Evolutionary conservation across 2,113 vertebrate species (phyloP), one percentile per base, ranked within the genome.

Genomic region (Eurypyga helias): DNA sequence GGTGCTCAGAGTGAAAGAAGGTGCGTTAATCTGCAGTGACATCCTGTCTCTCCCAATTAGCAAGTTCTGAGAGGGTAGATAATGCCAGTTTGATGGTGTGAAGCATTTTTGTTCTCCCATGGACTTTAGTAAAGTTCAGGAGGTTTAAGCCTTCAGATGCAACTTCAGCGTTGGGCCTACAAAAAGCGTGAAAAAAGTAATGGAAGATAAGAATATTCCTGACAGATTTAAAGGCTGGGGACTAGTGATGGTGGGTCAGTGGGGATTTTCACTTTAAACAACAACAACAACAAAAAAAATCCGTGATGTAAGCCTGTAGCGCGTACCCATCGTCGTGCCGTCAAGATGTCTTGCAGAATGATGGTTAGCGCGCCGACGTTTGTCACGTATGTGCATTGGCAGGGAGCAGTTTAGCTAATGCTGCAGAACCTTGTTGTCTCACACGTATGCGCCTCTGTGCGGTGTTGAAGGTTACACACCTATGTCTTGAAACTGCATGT

Each of bases 11-110:
- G 77, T 87, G 91, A 97, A 95, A 92, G 73, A 76, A 87, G 64
- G 73, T 93, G 73, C 70, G 9, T 97, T 97, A 96, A 97, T 97
- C 81, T 77, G 77, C 94, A 85, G 73, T 94, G 97, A 93, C 80
- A 0, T 84, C 89, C 93, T 94, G 96, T 96, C 97, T 96, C 66
- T 91, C 70, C 54, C 78, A 94, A 91, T 97, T 97, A 97, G 95
- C 4, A 13, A 91, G 12, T 89, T 94, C 61, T 51, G 41, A 85
- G 72, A 78, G 49, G 52, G 79, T 76, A 87, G 87, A 64, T 71
- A 92, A 81, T 29, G 75, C 2, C 5, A 36, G 67, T 85, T 91
- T 89, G 77, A 75, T 86, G 77, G 57, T 79, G 62, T 91, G 83
- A 79, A 84, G 49, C 29, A 54, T 80, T 94, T 87, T 70, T 90